phyloP scores from a whole-genome alignment of 2,888 invertebrate species.

The Hyposoter didymator region DNA sequence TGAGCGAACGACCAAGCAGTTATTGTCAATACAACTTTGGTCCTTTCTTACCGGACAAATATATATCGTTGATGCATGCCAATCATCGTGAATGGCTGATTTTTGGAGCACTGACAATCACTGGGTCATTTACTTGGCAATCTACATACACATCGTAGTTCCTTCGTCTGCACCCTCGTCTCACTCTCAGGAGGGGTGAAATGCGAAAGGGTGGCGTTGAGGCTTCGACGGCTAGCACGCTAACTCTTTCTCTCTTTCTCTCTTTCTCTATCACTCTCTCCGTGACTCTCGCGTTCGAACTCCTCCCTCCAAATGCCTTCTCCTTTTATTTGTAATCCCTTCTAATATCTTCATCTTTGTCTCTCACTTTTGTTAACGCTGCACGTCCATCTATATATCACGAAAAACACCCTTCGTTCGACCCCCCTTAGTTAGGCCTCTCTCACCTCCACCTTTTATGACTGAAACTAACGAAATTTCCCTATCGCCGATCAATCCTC shows the following conservation, averaged over 20 bases:
- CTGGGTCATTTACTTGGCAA: constrained; percentile 14
- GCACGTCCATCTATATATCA: not conserved
- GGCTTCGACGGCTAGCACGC: constrained; percentile 74
- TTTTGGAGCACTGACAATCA: constrained; percentile 42
- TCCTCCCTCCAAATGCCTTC: constrained; percentile 59
- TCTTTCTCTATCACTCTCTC: constrained; percentile 36
- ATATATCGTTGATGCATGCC: constrained; percentile 16
- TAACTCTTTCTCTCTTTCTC: constrained; percentile 67
- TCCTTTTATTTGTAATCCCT: constrained; percentile 58
- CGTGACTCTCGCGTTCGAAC: constrained; percentile 62
- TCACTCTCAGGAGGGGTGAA: constrained; percentile 80
- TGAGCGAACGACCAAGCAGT: constrained; percentile 6
- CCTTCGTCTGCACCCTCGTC: constrained; percentile 75
- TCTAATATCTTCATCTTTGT: constrained; percentile 42
- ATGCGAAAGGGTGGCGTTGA: constrained; percentile 69
- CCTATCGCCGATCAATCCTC: constrained; percentile 83
- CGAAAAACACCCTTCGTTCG: constrained; percentile 42
- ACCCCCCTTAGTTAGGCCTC: constrained; percentile 80
- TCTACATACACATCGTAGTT: constrained; percentile 55
- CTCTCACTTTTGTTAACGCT: constrained; percentile 40
- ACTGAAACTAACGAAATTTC: constrained; percentile 83
- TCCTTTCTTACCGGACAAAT: constrained; percentile 28
- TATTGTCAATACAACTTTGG: constrained; percentile 31
- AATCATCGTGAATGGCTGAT: constrained; percentile 35
- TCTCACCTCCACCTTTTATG: constrained; percentile 78